Percentiles rank a stretch among this genome's conserved stretches.
Conservation (phyloP, 2,113 vertebrate species). For the Vulpes ferrilata region DNA sequence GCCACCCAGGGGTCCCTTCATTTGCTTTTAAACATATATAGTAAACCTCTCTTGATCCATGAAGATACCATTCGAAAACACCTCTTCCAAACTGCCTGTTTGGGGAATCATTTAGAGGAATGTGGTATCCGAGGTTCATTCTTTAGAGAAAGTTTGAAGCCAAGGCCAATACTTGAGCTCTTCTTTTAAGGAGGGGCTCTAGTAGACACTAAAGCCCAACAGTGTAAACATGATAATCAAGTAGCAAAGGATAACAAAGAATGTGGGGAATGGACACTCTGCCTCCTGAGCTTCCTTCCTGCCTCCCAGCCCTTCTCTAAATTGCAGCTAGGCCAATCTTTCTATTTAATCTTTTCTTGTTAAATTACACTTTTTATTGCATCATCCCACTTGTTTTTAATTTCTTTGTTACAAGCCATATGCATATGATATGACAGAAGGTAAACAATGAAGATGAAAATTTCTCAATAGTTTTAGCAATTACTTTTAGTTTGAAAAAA, state of each 20-base stretch:
- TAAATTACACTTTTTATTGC: not conserved
- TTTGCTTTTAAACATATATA: not conserved
- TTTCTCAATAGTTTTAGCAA: not conserved
- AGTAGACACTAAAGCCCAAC: not conserved
- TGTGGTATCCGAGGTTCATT: not conserved
- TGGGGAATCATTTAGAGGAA: not conserved
- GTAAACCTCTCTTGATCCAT: not conserved
- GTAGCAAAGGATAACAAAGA: not conserved
- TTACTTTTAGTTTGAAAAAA: constrained; percentile 27
- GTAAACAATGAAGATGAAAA: constrained; percentile 15
- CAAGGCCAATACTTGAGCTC: not conserved
- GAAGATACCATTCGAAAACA: not conserved
- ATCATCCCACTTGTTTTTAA: not conserved
- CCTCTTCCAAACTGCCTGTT: not conserved
- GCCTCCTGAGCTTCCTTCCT: not conserved
- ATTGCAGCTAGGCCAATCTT: not conserved
- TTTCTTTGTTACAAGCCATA: not conserved
- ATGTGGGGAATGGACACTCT: not conserved
- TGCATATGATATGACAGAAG: not conserved
- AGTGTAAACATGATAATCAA: fast-evolving
- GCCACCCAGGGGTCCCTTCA: not conserved
- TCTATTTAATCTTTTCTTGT: not conserved
- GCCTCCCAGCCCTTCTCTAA: not conserved
- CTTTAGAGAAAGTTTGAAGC: not conserved
- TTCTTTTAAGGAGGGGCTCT: not conserved